Base-by-base conservation (phyloP, 2,888 invertebrate genomes). In the Strigamia crassipes region DNA sequence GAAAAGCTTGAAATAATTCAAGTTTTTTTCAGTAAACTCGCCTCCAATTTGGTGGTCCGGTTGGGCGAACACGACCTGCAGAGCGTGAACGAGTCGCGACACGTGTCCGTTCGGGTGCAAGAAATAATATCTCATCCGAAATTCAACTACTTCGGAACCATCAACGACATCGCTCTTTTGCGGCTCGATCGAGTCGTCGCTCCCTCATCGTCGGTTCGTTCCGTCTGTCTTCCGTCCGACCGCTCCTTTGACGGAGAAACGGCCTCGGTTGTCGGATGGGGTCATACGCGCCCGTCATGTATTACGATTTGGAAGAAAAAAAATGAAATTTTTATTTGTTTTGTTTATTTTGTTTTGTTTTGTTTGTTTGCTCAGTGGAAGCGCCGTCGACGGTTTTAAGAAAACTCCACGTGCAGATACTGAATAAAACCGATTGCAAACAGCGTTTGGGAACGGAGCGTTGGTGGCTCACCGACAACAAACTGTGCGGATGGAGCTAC, bases 111-210 rank as follows among this genome's bases (percentile, higher is more conserved):
- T 15, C 10, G n/a, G 9, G 12, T 38, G 4, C 9, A 27, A 15
- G 34, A 77, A n/a, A 31, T 77, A 38, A 38, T 77, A 27, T 23
- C 78, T 31, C 78, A 77, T 38, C 78, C 23, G 9, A 77, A 77
- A 18, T 77, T 77, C 38, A 77, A 77, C 38, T 77, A 38, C 78
- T 77, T 77, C 31, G 78, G 9, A 38, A 77, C 78, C 27, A 77
- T 1, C 78, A 77, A 77, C 78, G 27, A 23, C 12, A 27, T 77
- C 13, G 77, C 31, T 77, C n/a, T 77, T 10, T 31, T 77, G 34
- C 10, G n/a, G 78, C 78, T 77, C n/a, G 27, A 27, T 8, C 31
- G 18, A 5, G n/a, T 18, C 9, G 6, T 10, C 9, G 23, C 78
- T 23, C 6, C 2, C 8, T 15, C 10, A 6, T 15, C 9, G 15